Evolutionary conservation across 2,797 vertebrate genomes (phyloP), one percentile per base, ranked within the genome.

Genomic region (Acanthopagrus latus): DNA sequence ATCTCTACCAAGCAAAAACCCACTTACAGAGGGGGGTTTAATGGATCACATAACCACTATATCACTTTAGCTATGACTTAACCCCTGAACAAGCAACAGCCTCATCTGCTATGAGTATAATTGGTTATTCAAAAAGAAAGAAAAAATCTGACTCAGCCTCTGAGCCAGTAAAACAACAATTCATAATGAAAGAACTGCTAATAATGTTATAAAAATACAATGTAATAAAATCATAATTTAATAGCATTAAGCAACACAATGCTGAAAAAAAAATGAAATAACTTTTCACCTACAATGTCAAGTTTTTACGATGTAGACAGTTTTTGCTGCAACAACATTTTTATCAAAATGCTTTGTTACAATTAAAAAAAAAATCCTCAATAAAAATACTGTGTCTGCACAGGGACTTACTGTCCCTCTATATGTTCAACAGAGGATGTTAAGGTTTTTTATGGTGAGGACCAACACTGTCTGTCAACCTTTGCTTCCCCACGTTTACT

Each of bases 401-500:
- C 18, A 17, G 10, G 11, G 71, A 59, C 20, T 41, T 7, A 60
- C 60, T 58, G 48, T 46, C 16, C 21, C n/a, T 63, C 21, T 46
- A 18, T 23, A 17, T 59, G 23, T 58, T 71, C 18, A 3, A 27
- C 67, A 46, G 38, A 14, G 48, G 50, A 54, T n/a, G 7, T 55
- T 14, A 7, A 65, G 74, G 78, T 72, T 67, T 84, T 82, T 80
- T 68, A 81, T 16, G 44, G 41, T 70, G 55, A 82, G 74, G 72
- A 68, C 60, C 64, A 13, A 59, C 65, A 78, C 27, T 64, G 47
- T 18, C 73, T 74, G 72, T 91, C 86, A 88, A 63, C 81, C 77
- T 86, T 80, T 89, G 77, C 82, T 79, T 86, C 62, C 44, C 43
- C 41, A 43, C 41, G 3, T 91, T 90, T 88, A 91, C 85, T 85